Percentiles rank a stretch among this genome's conserved stretches.
Conservation (phyloP, 2,888 invertebrate genomes). For the Acanthopleura granulata region DNA sequence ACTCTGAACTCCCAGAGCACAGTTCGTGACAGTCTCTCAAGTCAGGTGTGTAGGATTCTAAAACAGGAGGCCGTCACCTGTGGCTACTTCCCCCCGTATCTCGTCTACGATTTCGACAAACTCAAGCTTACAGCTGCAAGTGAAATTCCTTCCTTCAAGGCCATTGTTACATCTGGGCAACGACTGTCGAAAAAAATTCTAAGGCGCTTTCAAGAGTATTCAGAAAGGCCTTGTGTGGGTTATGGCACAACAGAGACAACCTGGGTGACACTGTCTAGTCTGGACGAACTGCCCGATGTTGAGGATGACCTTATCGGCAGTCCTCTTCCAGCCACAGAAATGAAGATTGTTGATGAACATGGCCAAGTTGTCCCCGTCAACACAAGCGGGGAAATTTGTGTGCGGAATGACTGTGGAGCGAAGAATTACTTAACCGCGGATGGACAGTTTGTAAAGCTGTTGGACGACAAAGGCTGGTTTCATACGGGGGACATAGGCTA, state of each 20-base stretch:
- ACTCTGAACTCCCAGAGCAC: neutral
- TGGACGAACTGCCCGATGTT: neutral
- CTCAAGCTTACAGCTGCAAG: neutral
- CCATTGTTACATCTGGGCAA: slow-evolving; percentile 2
- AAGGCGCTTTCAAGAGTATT: neutral
- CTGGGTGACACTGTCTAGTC: neutral
- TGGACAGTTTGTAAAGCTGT: neutral
- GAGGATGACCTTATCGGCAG: neutral
- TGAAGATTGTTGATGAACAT: slow-evolving; percentile 9
- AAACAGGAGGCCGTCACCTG: slow-evolving; percentile 6
- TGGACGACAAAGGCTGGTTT: slow-evolving; percentile 12
- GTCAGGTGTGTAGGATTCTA: neutral
- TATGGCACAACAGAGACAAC: slow-evolving; percentile 7
- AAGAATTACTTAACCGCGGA: slow-evolving; percentile 5
- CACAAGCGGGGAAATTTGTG: slow-evolving; percentile 12
- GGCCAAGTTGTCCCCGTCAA: neutral
- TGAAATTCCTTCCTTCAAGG: neutral
- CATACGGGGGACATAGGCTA: slow-evolving; percentile 11
- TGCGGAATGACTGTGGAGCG: neutral
- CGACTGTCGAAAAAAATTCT: slow-evolving; percentile 6
- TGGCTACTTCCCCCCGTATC: neutral
- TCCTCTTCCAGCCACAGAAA: neutral
- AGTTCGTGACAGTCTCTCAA: neutral
- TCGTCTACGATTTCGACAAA: slow-evolving; percentile 14
- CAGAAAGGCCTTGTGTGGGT: neutral